A percentile compares a stretch with the other conserved stretches of the same genome.
Conservation (phyloP, 2,888 invertebrate species). For the Polietes domitor region DNA sequence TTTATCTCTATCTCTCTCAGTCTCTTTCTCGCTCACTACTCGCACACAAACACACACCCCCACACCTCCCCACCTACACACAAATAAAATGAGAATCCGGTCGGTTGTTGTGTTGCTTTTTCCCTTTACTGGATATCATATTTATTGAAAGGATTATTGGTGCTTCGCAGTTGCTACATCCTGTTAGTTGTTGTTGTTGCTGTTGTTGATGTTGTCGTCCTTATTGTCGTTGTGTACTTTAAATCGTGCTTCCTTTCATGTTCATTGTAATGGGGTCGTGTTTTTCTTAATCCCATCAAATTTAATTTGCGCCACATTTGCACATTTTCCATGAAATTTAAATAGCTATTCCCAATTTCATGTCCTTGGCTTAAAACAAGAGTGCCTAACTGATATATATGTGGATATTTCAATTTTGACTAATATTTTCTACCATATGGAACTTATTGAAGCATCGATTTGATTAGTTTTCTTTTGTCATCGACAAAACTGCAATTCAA, state of each 20-base stretch:
- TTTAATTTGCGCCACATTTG: not conserved
- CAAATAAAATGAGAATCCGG: constrained; percentile 8
- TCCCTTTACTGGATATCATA: constrained; percentile 76
- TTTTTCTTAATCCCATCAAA: constrained; percentile 18
- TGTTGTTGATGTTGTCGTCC: constrained; percentile 50
- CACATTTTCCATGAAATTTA: not conserved
- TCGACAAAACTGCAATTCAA: no score
- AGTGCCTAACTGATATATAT: no score
- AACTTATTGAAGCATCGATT: no score
- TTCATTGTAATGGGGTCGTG: constrained; percentile 4
- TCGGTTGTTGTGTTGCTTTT: constrained; percentile 25
- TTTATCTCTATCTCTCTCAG: not conserved
- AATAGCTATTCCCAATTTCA: not conserved
- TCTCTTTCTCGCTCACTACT: not conserved
- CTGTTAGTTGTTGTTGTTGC: constrained; percentile 72
- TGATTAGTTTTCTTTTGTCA: no score
- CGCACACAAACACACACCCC: not conserved
- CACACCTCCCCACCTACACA: no score
- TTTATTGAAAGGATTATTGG: constrained; percentile 80
- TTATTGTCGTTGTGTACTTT: constrained; percentile 51
- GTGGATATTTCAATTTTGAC: no score
- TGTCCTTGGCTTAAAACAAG: no score
- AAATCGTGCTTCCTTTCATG: constrained; percentile 57
- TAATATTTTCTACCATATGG: no score
- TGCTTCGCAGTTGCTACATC: constrained; percentile 76